Evolutionary conservation across 2,113 vertebrate genomes (phyloP).

Genomic region (Todiramphus chloris): DNA sequence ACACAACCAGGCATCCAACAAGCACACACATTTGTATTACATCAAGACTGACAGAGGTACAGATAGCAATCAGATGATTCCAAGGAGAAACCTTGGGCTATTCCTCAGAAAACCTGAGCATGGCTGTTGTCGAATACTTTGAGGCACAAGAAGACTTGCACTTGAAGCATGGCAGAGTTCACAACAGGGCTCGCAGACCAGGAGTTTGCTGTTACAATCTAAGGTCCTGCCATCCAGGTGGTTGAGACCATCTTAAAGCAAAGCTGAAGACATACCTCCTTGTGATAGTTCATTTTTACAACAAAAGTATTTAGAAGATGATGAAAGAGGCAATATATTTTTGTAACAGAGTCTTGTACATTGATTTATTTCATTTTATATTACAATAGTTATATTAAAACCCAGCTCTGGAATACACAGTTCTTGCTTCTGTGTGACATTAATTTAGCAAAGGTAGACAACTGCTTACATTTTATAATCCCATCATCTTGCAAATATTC

Average conservation of each 20-base stretch:
- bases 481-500: background rate
- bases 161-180: background rate
- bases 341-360: background rate
- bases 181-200: background rate
- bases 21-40: background rate
- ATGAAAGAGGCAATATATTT: background rate
- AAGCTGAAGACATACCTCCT: background rate
- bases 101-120: background rate
- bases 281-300: background rate
- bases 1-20: background rate
- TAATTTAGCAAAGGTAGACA: background rate
- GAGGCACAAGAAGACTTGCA: background rate
- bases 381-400: background rate
- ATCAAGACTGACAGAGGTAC: accelerated
- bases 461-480: background rate
- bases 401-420: background rate
- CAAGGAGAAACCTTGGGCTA: background rate
- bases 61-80: accelerated
- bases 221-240: background rate
- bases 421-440: background rate
- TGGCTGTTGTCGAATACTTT: background rate
- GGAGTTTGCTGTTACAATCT: background rate
- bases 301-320: background rate
- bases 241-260: background rate
- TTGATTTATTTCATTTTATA: background rate